phyloP scores from a whole-genome alignment of 2,888 invertebrate species.

The Cataglyphis albicans region DNA sequence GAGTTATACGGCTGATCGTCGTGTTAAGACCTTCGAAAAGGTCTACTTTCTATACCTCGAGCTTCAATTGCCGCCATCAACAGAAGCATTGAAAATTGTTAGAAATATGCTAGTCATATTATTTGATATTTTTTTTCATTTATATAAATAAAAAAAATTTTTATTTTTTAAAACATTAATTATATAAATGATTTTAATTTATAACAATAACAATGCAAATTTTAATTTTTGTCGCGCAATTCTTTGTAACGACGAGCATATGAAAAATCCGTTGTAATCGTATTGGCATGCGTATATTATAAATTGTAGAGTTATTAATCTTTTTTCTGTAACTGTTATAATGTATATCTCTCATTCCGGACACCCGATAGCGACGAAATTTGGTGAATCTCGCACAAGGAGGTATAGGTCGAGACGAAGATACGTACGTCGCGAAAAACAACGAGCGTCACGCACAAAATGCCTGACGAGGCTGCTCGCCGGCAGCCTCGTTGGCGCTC shows the following conservation, averaged over 20 bases:
- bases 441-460: conserved; percentile 61
- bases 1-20: conserved; percentile 23
- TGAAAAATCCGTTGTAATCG: not conserved
- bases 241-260: not conserved
- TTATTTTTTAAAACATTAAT: not conserved
- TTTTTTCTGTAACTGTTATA: not conserved
- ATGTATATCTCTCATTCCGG: no score
- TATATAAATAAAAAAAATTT: not conserved
- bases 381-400: conserved; percentile 1
- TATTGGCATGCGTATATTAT: not conserved
- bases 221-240: not conserved
- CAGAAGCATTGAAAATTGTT: not conserved
- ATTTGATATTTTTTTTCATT: not conserved
- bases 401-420: conserved; percentile 25
- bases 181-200: not conserved
- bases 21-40: not conserved
- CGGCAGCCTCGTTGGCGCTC: conserved; percentile 75
- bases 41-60: conserved; percentile 20
- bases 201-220: not conserved
- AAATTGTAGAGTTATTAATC: not conserved
- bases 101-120: not conserved
- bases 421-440: conserved; percentile 34
- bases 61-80: not conserved
- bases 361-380: conserved; percentile 16
- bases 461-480: conserved; percentile 61